Percentiles rank a stretch among this genome's conserved stretches.
Evolutionary conservation across 2,888 invertebrate genomes (phyloP).

Genomic region (Masnerella sp.): DNA sequence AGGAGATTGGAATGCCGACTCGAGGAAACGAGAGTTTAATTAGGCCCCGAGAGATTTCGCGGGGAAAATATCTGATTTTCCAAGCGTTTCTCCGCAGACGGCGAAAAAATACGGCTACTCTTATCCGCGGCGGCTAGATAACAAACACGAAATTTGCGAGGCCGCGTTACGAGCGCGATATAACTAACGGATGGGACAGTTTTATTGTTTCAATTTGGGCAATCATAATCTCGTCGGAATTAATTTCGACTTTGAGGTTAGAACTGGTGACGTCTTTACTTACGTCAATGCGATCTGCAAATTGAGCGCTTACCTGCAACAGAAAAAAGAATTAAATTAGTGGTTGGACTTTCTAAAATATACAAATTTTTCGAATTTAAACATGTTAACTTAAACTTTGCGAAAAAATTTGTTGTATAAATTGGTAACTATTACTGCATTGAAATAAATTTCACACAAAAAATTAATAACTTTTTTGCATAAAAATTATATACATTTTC

Average conservation of each 20-base stretch:
- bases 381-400: too few species aligned
- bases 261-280: constrained; percentile 45
- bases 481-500: too few species aligned
- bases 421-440: too few species aligned
- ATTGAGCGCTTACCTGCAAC: constrained; percentile 56
- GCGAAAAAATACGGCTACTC: constrained; percentile 60
- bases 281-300: constrained; percentile 31
- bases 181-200: constrained; percentile 48
- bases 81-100: constrained; percentile 59
- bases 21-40: constrained; percentile 64
- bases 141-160: constrained; percentile 55
- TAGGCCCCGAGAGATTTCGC: constrained; percentile 61
- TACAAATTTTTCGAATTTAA: too few species aligned
- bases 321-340: constrained; percentile 49
- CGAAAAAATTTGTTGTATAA: too few species aligned
- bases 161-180: constrained; percentile 49
- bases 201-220: constrained; percentile 53
- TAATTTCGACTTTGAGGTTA: constrained; percentile 35
- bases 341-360: too few species aligned
- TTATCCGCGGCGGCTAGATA: constrained; percentile 54
- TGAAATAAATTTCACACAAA: too few species aligned
- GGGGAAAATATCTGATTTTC: constrained; percentile 60
- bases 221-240: constrained; percentile 50
- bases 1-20: constrained; percentile 62
- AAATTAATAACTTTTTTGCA: too few species aligned